A percentile compares a stretch with the other conserved stretches of the same genome.
These are phyloP conservation scores for Falco cherrug DNA, from an alignment of 2,797 vertebrate genomes.

Conservation along the genomic window DNA sequence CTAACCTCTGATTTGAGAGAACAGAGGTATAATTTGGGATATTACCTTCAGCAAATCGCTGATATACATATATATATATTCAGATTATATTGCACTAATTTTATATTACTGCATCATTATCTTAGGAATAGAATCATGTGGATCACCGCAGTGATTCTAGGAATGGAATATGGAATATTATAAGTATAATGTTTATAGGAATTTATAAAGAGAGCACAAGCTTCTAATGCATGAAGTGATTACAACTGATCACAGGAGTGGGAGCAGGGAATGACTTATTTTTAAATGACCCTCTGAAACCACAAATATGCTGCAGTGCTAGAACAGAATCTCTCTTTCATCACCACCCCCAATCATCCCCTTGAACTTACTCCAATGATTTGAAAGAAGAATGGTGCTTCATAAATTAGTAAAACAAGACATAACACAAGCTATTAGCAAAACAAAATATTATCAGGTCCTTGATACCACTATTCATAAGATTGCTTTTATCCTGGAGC, in stretches of 20 bases:
- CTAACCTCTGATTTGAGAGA: background rate
- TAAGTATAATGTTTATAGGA: background rate
- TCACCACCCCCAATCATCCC: background rate
- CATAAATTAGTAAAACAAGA: background rate
- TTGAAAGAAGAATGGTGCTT: background rate
- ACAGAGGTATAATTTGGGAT: background rate
- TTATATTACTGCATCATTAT: background rate
- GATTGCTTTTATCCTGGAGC: background rate
- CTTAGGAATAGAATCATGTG: background rate
- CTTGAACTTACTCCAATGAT: background rate
- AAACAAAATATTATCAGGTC: background rate
- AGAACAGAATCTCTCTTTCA: background rate
- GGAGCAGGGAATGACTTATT: background rate
- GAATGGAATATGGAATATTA: background rate
- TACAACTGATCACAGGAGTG: background rate
- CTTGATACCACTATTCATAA: background rate
- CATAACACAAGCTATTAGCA: background rate
- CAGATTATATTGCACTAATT: background rate
- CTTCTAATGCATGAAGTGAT: background rate
- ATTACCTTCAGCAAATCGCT: background rate
- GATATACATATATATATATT: background rate
- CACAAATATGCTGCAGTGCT: background rate
- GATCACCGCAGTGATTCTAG: background rate
- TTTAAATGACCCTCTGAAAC: background rate
- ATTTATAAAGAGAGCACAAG: background rate